Percentiles rank a stretch among this genome's conserved stretches.
phyloP scores from a whole-genome alignment of 2,113 vertebrate species.

The Todiramphus saurophagus region DNA sequence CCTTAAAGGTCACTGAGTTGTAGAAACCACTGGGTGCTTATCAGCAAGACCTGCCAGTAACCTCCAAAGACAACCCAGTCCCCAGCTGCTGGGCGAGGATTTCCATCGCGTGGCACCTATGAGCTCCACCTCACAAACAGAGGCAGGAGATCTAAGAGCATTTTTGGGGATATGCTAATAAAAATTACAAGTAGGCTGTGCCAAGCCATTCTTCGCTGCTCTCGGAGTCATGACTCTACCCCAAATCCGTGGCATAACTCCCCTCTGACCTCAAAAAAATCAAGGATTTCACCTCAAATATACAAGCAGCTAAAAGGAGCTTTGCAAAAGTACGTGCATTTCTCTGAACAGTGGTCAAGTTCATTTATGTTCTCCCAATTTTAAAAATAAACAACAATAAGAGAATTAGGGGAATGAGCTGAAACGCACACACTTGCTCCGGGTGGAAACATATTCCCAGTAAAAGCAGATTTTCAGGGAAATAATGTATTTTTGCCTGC shows the following conservation, averaged over 20 bases:
- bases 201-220: background rate
- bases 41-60: background rate
- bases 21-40: background rate
- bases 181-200: background rate
- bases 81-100: background rate
- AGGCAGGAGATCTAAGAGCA: background rate
- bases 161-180: background rate
- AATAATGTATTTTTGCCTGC: background rate
- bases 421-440: background rate
- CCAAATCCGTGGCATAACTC: fast-evolving
- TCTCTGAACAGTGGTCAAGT: background rate
- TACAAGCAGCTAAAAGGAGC: background rate
- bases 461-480: background rate
- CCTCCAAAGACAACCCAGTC: background rate
- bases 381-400: background rate
- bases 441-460: background rate
- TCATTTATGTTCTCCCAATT: background rate
- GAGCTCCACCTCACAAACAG: background rate
- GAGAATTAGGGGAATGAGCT: background rate
- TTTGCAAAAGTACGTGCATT: background rate
- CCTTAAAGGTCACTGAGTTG: background rate
- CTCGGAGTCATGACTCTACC: background rate
- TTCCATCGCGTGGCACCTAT: background rate
- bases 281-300: background rate
- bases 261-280: background rate